These are phyloP conservation scores for Hoplodrina blanda DNA, from an alignment of 2,888 invertebrate genomes.

Conservation along the genomic window DNA sequence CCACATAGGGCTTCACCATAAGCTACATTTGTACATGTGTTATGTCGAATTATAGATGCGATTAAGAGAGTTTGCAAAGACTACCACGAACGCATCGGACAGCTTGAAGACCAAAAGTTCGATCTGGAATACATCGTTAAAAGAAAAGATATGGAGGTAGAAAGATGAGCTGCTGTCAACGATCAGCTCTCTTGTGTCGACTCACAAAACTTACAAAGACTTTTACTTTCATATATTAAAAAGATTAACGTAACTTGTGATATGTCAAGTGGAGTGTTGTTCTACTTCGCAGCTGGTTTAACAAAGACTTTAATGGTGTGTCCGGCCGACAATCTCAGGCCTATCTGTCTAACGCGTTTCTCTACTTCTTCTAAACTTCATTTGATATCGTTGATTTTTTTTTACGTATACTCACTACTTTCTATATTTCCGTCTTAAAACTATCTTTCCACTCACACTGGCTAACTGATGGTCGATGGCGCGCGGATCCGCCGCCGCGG, in stretches of 20 bases:
- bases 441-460: conserved; percentile 80
- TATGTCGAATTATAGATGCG: conserved; percentile 92
- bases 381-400: conserved; percentile 80
- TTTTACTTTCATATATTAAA: conserved; percentile 75
- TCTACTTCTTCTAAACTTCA: conserved; percentile 82
- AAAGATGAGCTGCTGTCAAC: conserved; percentile 80
- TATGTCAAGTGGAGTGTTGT: conserved; percentile 85
- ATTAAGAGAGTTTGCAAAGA: conserved; percentile 94
- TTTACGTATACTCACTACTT: conserved; percentile 78
- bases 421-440: conserved; percentile 78
- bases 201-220: conserved; percentile 85
- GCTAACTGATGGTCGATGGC: conserved; percentile 78
- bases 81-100: conserved; percentile 96
- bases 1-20: conserved; percentile 64
- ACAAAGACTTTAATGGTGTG: conserved; percentile 76
- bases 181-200: conserved; percentile 81
- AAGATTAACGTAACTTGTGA: conserved; percentile 82
- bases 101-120: conserved; percentile 98
- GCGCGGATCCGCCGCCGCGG: conserved; percentile 59
- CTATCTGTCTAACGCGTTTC: conserved; percentile 83
- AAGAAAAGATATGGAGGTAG: conserved; percentile 99
- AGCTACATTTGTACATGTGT: conserved; percentile 72
- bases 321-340: conserved; percentile 76
- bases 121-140: conserved; percentile 99
- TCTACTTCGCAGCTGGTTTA: conserved; percentile 82